Evolutionary conservation across 2,797 vertebrate genomes (phyloP).

Genomic region (Diceros bicornis): DNA sequence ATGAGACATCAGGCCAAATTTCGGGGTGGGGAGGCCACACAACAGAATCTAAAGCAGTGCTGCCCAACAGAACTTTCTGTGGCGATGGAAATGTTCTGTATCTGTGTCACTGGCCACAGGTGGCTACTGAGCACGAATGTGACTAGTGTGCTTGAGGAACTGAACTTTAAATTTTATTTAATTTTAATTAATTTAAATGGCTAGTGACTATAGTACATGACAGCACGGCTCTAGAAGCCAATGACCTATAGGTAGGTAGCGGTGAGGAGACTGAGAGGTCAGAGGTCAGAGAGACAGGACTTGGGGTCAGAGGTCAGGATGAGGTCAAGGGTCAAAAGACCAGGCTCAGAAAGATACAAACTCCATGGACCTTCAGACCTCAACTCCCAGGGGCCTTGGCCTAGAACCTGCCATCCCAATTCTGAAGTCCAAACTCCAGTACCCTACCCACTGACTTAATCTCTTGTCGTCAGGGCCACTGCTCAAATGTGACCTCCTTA

Average conservation of each 20-base stretch:
- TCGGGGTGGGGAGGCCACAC: not conserved
- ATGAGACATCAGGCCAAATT: not conserved
- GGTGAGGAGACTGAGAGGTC: not conserved
- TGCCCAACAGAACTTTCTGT: not conserved
- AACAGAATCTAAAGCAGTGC: not conserved
- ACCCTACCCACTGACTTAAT: not conserved
- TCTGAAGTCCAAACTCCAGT: not conserved
- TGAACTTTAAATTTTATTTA: not conserved
- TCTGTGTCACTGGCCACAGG: fast-evolving
- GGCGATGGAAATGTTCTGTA: not conserved
- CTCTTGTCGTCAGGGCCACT: not conserved
- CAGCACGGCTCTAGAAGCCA: not conserved
- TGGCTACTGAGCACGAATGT: not conserved
- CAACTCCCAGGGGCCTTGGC: not conserved
- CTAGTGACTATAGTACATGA: not conserved
- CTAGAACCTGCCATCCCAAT: not conserved
- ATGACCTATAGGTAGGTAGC: not conserved
- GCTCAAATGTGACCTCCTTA: not conserved
- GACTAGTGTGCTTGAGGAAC: not conserved
- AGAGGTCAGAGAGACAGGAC: not conserved
- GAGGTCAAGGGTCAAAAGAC: not conserved
- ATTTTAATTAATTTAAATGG: not conserved
- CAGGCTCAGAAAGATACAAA: slow-evolving; percentile 20
- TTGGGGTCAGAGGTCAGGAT: not conserved
- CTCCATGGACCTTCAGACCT: not conserved